Evolutionary conservation across 2,797 vertebrate species (phyloP).

Genomic region (Coregonus suidteri): DNA sequence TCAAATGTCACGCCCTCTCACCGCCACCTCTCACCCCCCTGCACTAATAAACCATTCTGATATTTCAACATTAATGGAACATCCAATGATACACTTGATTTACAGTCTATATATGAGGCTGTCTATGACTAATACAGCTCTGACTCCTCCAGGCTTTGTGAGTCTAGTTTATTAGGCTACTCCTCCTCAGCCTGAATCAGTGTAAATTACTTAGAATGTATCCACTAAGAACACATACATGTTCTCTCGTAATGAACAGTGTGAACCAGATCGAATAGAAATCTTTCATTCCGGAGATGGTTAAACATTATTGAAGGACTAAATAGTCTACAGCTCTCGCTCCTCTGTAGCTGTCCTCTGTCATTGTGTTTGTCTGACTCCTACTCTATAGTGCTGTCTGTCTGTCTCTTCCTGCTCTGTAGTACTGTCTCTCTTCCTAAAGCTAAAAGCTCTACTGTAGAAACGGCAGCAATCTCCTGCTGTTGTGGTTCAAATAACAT

Average conservation of each 20-base stretch:
- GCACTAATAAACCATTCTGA: slow-evolving; percentile 20
- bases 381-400: slow-evolving; percentile 18
- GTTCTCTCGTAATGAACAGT: slow-evolving; percentile 39
- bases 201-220: slow-evolving; percentile 27
- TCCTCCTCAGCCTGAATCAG: slow-evolving; percentile 10
- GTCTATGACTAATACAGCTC: slow-evolving; percentile 6
- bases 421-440: background rate
- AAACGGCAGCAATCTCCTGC: background rate
- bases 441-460: background rate
- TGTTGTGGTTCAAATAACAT: slow-evolving; percentile 2
- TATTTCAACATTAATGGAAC: slow-evolving; percentile 3
- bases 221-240: slow-evolving; percentile 42
- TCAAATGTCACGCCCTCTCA: background rate
- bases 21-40: background rate
- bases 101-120: background rate
- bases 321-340: slow-evolving; percentile 24
- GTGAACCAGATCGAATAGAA: slow-evolving; percentile 11
- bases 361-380: background rate
- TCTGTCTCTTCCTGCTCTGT: background rate
- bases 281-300: slow-evolving; percentile 32
- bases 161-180: background rate
- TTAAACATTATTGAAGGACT: slow-evolving; percentile 47
- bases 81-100: background rate
- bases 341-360: slow-evolving; percentile 19
- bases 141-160: slow-evolving; percentile 13